phyloP scores from a whole-genome alignment of 2,113 vertebrate species.

The Rhizomys pruinosus region DNA sequence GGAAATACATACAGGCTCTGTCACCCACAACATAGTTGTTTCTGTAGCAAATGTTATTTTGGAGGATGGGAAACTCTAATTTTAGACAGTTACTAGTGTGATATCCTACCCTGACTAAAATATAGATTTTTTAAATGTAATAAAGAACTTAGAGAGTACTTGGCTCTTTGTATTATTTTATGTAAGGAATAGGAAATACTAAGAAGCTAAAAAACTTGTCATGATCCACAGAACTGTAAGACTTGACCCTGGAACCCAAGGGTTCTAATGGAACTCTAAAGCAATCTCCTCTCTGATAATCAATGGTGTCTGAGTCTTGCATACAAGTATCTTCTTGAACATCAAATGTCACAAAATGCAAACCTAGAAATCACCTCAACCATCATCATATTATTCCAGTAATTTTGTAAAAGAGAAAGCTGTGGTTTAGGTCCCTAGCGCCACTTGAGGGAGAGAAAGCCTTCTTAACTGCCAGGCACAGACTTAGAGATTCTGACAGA shows the following conservation, averaged over 20 bases:
- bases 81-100: neutral
- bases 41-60: neutral
- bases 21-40: neutral
- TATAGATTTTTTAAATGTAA: neutral
- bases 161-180: constrained; percentile 16
- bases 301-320: neutral
- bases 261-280: neutral
- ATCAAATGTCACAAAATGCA: constrained; percentile 16
- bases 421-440: neutral
- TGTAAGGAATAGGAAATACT: neutral
- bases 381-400: neutral
- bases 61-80: neutral
- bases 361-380: neutral
- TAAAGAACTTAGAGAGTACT: neutral
- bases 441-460: neutral
- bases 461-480: neutral
- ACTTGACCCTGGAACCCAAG: neutral
- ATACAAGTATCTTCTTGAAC: neutral
- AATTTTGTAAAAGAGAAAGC: neutral
- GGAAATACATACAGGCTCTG: neutral
- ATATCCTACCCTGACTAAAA: neutral
- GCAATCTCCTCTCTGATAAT: neutral
- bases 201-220: neutral
- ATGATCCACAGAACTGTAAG: neutral
- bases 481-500: neutral